These are phyloP conservation scores for Chirona hameri DNA, from an alignment of 2,888 invertebrate genomes.

Conservation along the genomic window DNA sequence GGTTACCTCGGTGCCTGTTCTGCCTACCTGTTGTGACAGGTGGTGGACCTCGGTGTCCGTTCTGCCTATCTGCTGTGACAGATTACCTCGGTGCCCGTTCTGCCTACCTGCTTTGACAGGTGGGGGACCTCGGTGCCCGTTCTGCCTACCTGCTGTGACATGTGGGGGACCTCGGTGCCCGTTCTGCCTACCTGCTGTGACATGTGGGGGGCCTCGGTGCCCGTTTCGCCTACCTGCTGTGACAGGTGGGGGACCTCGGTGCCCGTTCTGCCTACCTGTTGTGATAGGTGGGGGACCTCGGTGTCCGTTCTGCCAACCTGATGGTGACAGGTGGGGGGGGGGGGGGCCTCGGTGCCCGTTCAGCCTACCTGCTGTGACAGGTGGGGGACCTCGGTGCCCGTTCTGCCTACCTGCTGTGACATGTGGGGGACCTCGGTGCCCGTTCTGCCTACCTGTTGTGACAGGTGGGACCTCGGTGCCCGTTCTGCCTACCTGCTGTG, in stretches of 20 bases:
- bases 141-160: background rate
- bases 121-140: background rate
- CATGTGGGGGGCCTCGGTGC: background rate
- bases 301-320: background rate
- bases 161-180: background rate
- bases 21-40: background rate
- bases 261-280: background rate
- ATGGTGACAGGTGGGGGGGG: background rate
- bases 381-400: background rate
- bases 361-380: background rate
- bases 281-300: background rate
- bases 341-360: background rate
- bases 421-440: background rate
- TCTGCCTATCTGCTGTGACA: background rate
- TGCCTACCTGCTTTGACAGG: background rate
- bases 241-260: background rate
- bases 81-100: background rate
- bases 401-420: background rate
- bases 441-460: background rate
- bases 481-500: background rate
- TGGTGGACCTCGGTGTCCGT: background rate
- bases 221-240: background rate
- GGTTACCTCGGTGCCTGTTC: background rate
- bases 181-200: background rate
- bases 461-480: background rate